Evolutionary conservation across 2,113 vertebrate species (phyloP), one percentile per base, ranked within the genome.

Genomic region (Leptocoma aspasia): DNA sequence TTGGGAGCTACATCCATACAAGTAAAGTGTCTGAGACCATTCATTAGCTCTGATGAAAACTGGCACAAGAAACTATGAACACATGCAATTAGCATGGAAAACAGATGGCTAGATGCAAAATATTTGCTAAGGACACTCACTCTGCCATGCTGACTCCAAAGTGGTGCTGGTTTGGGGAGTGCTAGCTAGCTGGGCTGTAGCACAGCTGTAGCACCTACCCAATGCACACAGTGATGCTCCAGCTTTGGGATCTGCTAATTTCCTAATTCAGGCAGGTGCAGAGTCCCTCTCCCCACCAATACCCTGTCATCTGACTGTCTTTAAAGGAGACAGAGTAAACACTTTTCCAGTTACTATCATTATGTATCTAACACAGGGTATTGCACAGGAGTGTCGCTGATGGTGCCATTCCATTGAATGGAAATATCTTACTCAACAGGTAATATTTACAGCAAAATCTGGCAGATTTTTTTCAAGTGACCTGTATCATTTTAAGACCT

Each of bases 231-330:
- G 21, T 6, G 39, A 56, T 22, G 19, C 45, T 81, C 33, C 33
- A 71, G 17, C 0, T 4, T 39, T 11, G n/a, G 37, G 33, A 31
- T 56, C 28, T 59, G 7, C 10, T 71, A 30, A 75, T 63, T 75
- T 78, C 53, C 27, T 52, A 20, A 37, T 5, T 50, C 35, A 47
- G 27, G 44, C 24, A 66, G 41, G 20, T n/a, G 15, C 49, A 73
- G 41, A 42, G 8, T 27, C 42, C 23, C 4, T 63, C 23, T 83
- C 47, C 27, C 23, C 14, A 68, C 15, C 23, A 61, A 41, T 27
- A 49, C 8, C 8, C 12, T 1, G 0, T 39, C 17, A 7, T 50
- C 45, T n/a, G 27, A 6, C 33, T 35, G 20, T 33, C 33, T 5
- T 37, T 54, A 54, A 20, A 47, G 30, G 19, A 41, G n/a, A 41